phyloP scores from a whole-genome alignment of 2,888 invertebrate genomes.

The Tenthredo distinguenda region DNA sequence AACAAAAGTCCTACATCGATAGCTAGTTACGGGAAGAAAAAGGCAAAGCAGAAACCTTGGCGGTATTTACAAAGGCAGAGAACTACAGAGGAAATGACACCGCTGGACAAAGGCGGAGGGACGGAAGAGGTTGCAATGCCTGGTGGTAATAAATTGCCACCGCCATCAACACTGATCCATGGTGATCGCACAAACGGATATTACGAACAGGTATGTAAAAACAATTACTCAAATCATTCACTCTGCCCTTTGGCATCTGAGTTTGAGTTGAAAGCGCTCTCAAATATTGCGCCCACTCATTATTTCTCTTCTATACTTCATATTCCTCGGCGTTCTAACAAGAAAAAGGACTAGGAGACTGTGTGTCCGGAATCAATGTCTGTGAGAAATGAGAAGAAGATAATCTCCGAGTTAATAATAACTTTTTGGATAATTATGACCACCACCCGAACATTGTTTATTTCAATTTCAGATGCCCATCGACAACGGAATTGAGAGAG shows the following conservation, averaged over 20 bases:
- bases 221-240: neutral
- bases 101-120: constrained; percentile 63
- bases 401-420: neutral
- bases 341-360: neutral
- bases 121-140: neutral
- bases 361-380: too few relatives aligned
- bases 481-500: constrained; percentile 73
- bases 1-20: constrained; percentile 86
- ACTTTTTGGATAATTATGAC: neutral
- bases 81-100: constrained; percentile 75
- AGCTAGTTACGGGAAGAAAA: constrained; percentile 73
- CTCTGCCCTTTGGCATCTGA: neutral
- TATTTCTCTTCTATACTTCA: neutral
- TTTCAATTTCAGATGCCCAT: constrained; percentile 64
- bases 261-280: neutral
- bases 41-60: constrained; percentile 71
- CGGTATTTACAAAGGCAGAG: constrained; percentile 73
- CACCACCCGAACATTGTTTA: neutral
- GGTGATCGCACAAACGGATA: constrained; percentile 33
- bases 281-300: neutral
- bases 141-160: neutral
- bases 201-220: constrained; percentile 37
- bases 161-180: neutral
- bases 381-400: neutral
- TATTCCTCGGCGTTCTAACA: neutral